Evolutionary conservation across 2,113 vertebrate genomes (phyloP).

Genomic region (Peromyscus maniculatus): DNA sequence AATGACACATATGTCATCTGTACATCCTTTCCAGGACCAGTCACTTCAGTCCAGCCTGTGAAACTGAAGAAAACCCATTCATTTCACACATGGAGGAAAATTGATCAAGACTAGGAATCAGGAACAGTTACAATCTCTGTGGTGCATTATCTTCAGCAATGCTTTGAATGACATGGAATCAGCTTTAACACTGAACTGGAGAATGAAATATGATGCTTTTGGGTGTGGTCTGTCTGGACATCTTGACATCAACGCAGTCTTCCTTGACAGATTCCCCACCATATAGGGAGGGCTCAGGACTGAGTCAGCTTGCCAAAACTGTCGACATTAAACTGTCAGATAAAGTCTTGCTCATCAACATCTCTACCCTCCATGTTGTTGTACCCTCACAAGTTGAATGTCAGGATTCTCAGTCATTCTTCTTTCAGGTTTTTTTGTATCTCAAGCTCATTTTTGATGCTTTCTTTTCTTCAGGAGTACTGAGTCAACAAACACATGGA

Average conservation of each 20-base stretch:
- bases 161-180: not conserved
- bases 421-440: not conserved
- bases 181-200: not conserved
- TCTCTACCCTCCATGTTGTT: no score
- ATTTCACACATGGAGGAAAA: not conserved
- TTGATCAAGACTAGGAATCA: not conserved
- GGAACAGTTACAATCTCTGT: not conserved
- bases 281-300: no score
- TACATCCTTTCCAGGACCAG: not conserved
- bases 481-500: not conserved
- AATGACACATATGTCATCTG: not conserved
- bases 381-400: not conserved
- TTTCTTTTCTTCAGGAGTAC: not conserved
- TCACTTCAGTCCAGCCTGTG: not conserved
- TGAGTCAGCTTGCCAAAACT: no score
- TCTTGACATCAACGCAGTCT: no score
- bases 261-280: no score
- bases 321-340: no score
- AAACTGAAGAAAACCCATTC: not conserved
- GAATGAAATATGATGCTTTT: not conserved
- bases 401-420: not conserved
- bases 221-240: not conserved
- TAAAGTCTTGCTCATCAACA: no score
- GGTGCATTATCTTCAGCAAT: not conserved
- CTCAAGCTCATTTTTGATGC: not conserved